Percentiles rank a stretch among this genome's conserved stretches.
Conservation (phyloP, 2,113 vertebrate species). For the Passer domesticus region DNA sequence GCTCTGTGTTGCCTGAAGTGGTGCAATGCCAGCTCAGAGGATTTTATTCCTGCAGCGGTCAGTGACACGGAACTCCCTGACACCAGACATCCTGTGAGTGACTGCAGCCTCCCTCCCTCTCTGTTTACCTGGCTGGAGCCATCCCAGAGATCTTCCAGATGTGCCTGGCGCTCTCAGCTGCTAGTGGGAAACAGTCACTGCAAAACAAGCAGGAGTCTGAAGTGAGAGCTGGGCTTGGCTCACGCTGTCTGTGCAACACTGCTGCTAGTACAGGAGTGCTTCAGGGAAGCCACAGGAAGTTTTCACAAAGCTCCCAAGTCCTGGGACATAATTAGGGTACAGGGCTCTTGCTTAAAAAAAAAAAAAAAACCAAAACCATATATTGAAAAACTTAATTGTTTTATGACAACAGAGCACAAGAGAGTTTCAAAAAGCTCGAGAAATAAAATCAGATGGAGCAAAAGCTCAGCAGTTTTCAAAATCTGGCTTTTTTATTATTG, state of each 20-base stretch:
- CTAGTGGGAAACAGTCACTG: not conserved
- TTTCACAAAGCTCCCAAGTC: accelerated
- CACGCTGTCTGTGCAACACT: not conserved
- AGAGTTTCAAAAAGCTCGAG: not conserved
- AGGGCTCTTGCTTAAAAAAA: not conserved
- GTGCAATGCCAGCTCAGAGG: accelerated
- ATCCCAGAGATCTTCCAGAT: not conserved
- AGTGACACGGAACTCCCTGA: not conserved
- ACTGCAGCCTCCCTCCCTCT: not conserved
- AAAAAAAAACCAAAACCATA: accelerated
- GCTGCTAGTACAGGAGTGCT: not conserved
- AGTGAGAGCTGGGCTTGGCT: not conserved
- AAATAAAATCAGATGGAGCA: not conserved
- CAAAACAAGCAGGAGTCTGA: not conserved
- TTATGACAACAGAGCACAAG: not conserved
- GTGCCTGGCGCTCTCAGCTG: accelerated
- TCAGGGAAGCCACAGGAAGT: not conserved
- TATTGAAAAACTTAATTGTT: not conserved
- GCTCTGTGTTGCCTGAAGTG: not conserved
- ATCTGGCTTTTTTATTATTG: not conserved
- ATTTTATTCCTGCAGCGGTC: not conserved
- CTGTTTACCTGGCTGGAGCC: not conserved
- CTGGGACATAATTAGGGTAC: not conserved
- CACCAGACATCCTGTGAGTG: not conserved
- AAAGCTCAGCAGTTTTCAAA: not conserved